Percentiles rank a stretch among this genome's conserved stretches.
These are phyloP conservation scores for Rhopalosiphum padi DNA, from an alignment of 1,140 invertebrate genomes.

Conservation along the genomic window DNA sequence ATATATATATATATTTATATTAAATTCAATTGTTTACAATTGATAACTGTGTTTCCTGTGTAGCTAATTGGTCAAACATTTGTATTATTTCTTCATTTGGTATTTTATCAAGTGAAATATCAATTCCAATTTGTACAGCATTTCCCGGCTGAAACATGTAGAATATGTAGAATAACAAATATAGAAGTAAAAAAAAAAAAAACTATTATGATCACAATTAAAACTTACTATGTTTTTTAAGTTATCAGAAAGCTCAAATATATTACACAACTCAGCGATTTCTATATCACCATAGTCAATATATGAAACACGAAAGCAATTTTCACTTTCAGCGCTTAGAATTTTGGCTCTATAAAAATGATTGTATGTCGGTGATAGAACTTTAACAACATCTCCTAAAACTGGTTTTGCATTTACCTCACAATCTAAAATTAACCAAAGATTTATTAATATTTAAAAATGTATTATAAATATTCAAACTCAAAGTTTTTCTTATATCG, in stretches of 20 bases:
- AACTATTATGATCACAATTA: no score
- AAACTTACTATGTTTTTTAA: not conserved
- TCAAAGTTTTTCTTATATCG: no score
- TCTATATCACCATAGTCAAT: conserved; percentile 42
- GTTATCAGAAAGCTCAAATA: conserved; percentile 38
- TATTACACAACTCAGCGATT: not conserved
- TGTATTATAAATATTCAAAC: not conserved
- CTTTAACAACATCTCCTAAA: conserved; percentile 32
- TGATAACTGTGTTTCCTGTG: not conserved
- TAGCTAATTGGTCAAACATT: not conserved
- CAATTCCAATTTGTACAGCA: conserved; percentile 17
- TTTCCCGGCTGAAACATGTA: conserved; percentile 27
- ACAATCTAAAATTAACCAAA: not conserved
- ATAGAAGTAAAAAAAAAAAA: not conserved
- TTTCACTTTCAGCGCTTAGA: not conserved
- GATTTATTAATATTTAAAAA: not conserved
- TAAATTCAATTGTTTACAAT: conserved; percentile 24
- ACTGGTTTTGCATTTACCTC: not conserved
- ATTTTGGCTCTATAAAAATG: not conserved
- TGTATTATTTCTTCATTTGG: not conserved
- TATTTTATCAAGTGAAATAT: not conserved
- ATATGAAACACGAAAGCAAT: not conserved
- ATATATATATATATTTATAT: not conserved
- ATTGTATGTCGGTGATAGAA: not conserved
- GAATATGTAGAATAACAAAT: no score